Percentiles rank a stretch among this genome's conserved stretches.
Conservation (phyloP, 2,797 vertebrate genomes). For the Neostethus bicornis region DNA sequence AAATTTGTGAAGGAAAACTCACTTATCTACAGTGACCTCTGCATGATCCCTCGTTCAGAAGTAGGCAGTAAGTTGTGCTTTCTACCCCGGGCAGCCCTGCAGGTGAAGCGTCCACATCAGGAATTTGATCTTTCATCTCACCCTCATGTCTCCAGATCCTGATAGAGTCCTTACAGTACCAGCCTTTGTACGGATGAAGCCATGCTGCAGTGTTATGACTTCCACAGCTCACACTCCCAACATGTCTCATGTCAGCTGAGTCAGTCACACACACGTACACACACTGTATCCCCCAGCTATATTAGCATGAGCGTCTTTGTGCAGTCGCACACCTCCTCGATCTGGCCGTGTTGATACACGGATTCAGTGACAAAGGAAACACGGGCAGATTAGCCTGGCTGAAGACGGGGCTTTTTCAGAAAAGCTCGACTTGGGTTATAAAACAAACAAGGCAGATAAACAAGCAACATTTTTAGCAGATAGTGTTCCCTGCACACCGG, state of each 20-base stretch:
- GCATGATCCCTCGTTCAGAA: conserved; percentile 45
- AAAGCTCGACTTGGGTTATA: conserved; percentile 70
- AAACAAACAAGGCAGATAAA: conserved; percentile 83
- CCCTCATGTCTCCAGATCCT: conserved; percentile 73
- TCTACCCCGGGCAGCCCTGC: conserved; percentile 41
- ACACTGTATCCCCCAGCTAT: conserved; percentile 46
- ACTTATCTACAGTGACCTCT: conserved; percentile 50
- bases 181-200: conserved; percentile 66
- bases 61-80: conserved; percentile 30
- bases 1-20: conserved; percentile 13
- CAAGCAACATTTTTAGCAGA: conserved; percentile 78
- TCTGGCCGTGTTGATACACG: conserved; percentile 76
- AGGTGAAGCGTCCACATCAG: conserved; percentile 59
- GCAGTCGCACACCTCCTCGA: conserved; percentile 75
- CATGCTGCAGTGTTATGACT: conserved; percentile 72
- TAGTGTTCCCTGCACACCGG: conserved; percentile 70
- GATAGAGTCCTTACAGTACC: conserved; percentile 64
- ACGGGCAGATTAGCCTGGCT: conserved; percentile 76
- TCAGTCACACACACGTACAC: conserved; percentile 67
- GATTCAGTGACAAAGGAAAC: conserved; percentile 81
- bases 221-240: conserved; percentile 66
- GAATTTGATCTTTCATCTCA: conserved; percentile 69
- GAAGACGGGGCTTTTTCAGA: conserved; percentile 68
- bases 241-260: conserved; percentile 65
- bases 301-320: conserved; percentile 73